Evolutionary conservation across 1,140 invertebrate genomes (phyloP).

Genomic region (Psix sp.): DNA sequence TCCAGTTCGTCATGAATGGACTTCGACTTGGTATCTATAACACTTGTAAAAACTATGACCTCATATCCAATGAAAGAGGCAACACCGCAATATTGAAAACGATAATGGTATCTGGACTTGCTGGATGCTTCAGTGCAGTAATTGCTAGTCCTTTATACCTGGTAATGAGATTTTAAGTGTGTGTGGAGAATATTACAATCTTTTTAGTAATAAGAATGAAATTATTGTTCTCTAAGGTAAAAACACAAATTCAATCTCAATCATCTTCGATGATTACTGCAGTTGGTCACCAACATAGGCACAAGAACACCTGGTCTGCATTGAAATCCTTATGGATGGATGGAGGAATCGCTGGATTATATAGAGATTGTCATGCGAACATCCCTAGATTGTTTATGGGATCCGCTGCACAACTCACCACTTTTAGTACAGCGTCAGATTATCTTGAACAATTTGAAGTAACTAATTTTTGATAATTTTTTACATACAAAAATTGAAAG

Average conservation of each 20-base stretch:
- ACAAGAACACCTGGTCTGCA: slow-evolving; percentile 82
- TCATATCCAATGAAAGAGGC: slow-evolving; percentile 84
- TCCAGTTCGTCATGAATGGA: slow-evolving; percentile 85
- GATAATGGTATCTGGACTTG: slow-evolving; percentile 82
- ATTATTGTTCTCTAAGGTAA: slow-evolving; percentile 81
- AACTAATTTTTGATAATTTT: slow-evolving; percentile 32
- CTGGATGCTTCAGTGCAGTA: slow-evolving; percentile 86
- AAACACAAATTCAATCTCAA: slow-evolving; percentile 92
- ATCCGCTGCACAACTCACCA: slow-evolving; percentile 89
- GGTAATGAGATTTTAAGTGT: slow-evolving; percentile 71
- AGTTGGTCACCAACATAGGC: slow-evolving; percentile 91
- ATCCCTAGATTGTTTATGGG: slow-evolving; percentile 89
- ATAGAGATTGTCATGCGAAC: slow-evolving; percentile 86
- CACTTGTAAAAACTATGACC: slow-evolving; percentile 82
- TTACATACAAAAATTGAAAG: not conserved
- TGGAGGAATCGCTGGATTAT: slow-evolving; percentile 86
- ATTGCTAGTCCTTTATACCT: slow-evolving; percentile 90
- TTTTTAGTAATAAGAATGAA: too few species aligned
- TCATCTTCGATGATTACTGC: slow-evolving; percentile 83
- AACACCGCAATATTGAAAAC: slow-evolving; percentile 83
- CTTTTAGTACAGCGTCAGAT: slow-evolving; percentile 84
- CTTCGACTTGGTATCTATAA: slow-evolving; percentile 86
- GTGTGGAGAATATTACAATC: not conserved
- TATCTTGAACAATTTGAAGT: slow-evolving; percentile 80
- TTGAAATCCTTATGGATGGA: slow-evolving; percentile 82